A percentile compares a stretch with the other conserved stretches of the same genome.
phyloP scores from a whole-genome alignment of 2,113 vertebrate genomes.

The Donacobius atricapilla region DNA sequence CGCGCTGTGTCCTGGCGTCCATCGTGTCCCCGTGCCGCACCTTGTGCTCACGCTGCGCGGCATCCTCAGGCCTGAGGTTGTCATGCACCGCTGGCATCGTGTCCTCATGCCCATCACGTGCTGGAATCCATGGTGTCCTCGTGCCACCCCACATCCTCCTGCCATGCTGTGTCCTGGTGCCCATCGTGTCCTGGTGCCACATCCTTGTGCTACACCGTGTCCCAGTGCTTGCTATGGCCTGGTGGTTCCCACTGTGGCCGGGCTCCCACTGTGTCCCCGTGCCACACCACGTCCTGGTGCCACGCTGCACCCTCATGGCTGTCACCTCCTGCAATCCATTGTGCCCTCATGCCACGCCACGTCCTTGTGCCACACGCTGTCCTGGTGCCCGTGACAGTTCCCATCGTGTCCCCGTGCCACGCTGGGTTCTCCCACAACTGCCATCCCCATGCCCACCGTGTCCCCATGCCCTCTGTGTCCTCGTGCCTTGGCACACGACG shows the following conservation, averaged over 20 bases:
- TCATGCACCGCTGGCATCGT: accelerated
- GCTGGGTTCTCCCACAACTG: accelerated
- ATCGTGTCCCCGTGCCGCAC: not conserved
- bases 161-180: not conserved
- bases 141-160: accelerated
- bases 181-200: not conserved
- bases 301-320: accelerated
- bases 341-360: accelerated
- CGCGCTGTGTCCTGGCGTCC: not conserved
- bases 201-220: accelerated
- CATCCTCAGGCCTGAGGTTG: not conserved
- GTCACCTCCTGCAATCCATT: accelerated
- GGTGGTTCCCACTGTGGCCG: too few species aligned
- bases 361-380: accelerated
- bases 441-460: accelerated
- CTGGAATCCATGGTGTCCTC: accelerated
- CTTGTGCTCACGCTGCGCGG: accelerated
- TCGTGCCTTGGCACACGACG: not conserved
- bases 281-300: accelerated
- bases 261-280: accelerated
- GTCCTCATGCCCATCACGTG: accelerated
- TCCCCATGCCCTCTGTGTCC: accelerated
- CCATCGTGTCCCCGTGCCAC: accelerated
- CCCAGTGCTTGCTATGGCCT: too few species aligned
- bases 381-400: accelerated